Conservation (phyloP, 2,888 invertebrate species). For the Spisula solida region DNA sequence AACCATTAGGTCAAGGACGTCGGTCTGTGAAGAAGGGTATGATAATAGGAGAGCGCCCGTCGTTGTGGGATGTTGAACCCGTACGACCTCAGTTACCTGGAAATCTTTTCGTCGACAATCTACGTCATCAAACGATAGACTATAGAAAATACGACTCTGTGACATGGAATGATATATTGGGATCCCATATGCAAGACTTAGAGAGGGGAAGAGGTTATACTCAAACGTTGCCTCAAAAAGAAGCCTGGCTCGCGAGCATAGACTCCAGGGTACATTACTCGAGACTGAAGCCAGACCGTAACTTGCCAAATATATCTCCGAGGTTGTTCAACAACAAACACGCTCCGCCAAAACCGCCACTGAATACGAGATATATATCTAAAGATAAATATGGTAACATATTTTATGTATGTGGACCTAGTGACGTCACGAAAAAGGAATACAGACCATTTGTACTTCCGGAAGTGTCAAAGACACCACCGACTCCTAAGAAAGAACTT, state of each 20-base stretch:
- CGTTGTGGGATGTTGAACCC: slow-evolving; percentile 52
- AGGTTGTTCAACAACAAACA: slow-evolving; percentile 65
- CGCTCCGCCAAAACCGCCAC: slow-evolving; percentile 47
- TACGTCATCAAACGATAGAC: slow-evolving; percentile 61
- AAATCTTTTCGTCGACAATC: slow-evolving; percentile 66
- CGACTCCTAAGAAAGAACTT: slow-evolving; percentile 42
- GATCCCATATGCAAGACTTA: slow-evolving; percentile 64
- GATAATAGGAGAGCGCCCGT: slow-evolving; percentile 66
- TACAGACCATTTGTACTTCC: slow-evolving; percentile 59
- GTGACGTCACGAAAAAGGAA: slow-evolving; percentile 60
- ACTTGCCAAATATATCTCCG: slow-evolving; percentile 69
- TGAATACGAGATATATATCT: slow-evolving; percentile 49
- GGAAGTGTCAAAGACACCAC: slow-evolving; percentile 56
- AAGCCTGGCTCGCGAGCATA: slow-evolving; percentile 69
- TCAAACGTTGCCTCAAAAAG: slow-evolving; percentile 69
- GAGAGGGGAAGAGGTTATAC: slow-evolving; percentile 44
- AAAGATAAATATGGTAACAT: slow-evolving; percentile 61
- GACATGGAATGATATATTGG: slow-evolving; percentile 68
- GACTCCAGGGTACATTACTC: slow-evolving; percentile 62
- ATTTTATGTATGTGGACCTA: slow-evolving; percentile 62
- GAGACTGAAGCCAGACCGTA: slow-evolving; percentile 51
- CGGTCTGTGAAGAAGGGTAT: slow-evolving; percentile 54
- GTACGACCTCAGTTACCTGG: slow-evolving; percentile 59
- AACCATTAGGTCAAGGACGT: neutral
- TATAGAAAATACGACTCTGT: slow-evolving; percentile 57